A percentile compares a stretch with the other conserved stretches of the same genome.
Evolutionary conservation across 2,888 invertebrate genomes (phyloP).

Genomic region (Yponomeuta evonymella): DNA sequence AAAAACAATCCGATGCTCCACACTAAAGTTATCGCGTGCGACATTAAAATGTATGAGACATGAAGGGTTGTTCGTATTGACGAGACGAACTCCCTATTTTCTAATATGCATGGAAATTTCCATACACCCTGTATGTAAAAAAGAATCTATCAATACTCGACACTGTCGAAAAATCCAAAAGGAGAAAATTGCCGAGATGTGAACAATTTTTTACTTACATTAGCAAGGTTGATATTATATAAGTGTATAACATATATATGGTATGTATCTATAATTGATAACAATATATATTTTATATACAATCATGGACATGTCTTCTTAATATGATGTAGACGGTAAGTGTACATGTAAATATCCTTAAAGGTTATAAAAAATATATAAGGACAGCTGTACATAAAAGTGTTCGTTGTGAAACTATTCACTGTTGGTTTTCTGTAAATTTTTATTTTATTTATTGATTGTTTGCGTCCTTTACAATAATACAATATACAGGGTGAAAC

Average conservation of each 20-base stretch:
- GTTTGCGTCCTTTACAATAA: not conserved
- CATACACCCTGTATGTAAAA: too few species aligned
- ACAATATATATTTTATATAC: not conserved
- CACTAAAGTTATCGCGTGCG: too few species aligned
- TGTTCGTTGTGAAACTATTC: conserved; percentile 44
- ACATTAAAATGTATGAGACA: too few species aligned
- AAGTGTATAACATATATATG: too few species aligned
- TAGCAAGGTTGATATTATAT: not conserved
- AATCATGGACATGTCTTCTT: conserved; percentile 4
- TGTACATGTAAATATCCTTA: conserved; percentile 56
- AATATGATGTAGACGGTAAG: not conserved
- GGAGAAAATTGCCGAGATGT: not conserved
- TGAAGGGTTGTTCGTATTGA: too few species aligned
- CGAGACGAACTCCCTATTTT: too few species aligned
- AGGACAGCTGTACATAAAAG: conserved; percentile 59
- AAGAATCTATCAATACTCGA: not conserved
- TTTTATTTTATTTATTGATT: not conserved
- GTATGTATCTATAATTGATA: too few species aligned
- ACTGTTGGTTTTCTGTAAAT: not conserved
- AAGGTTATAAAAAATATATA: conserved; percentile 37
- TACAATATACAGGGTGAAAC: not conserved
- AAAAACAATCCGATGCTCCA: too few species aligned
- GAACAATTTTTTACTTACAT: not conserved
- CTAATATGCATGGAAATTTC: too few species aligned
- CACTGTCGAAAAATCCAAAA: conserved; percentile 9